These are phyloP conservation scores for Brachionus koreanus DNA, from an alignment of 1,140 invertebrate species.

Conservation along the genomic window DNA sequence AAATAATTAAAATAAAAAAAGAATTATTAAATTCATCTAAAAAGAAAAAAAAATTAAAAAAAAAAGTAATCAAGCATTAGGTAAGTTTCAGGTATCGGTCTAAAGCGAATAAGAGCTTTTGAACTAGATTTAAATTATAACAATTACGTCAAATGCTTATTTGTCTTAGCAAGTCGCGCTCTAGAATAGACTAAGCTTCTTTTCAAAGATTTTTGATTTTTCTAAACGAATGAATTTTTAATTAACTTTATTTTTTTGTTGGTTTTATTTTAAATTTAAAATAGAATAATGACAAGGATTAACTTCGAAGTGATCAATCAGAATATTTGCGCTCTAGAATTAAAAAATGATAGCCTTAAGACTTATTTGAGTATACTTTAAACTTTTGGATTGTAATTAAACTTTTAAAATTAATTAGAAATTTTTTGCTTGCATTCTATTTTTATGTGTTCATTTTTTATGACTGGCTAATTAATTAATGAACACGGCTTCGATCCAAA, in stretches of 20 bases:
- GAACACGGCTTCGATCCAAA: not conserved
- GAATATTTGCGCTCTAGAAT: constrained; percentile 12
- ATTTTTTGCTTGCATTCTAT: not conserved
- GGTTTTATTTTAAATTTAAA: not conserved
- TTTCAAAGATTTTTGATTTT: constrained; percentile 5
- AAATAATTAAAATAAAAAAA: not conserved
- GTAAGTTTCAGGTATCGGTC: constrained; percentile 4
- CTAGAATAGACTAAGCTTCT: constrained; percentile 6
- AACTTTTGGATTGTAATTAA: not conserved
- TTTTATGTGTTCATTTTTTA: constrained; percentile 10
- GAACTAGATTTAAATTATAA: constrained; percentile 7
- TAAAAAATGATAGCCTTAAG: constrained; percentile 22
- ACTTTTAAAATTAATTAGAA: constrained; percentile 29
- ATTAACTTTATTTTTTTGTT: constrained; percentile 20
- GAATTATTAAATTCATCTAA: constrained; percentile 13
- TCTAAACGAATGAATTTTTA: constrained; percentile 15
- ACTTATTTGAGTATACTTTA: not conserved
- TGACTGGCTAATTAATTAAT: constrained; percentile 1
- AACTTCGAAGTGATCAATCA: constrained; percentile 34
- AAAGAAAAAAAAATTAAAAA: too few species aligned
- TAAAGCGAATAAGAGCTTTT: not conserved
- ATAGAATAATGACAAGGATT: constrained; percentile 24
- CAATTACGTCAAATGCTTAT: constrained; percentile 14
- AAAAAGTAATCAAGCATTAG: not conserved
- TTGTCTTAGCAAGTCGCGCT: not conserved